Conservation (phyloP, 2,888 invertebrate genomes). For the Petrophora chlorosata region DNA sequence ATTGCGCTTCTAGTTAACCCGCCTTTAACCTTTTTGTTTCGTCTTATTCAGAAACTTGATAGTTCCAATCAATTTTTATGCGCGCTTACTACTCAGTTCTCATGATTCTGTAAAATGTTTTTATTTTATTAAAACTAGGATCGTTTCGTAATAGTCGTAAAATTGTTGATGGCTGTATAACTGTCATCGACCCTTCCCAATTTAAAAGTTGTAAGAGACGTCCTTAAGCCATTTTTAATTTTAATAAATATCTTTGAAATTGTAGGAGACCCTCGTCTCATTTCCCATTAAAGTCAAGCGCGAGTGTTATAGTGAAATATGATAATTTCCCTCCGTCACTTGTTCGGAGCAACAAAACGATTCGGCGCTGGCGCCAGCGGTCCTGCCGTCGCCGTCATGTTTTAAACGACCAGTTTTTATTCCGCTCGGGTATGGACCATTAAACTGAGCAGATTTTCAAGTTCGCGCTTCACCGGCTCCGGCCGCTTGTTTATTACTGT, state of each 20-base stretch:
- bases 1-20: constrained; percentile 36
- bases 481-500: constrained; percentile 38
- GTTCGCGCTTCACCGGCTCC: constrained; percentile 46
- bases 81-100: not conserved
- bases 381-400: constrained; percentile 57
- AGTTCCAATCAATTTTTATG: not conserved
- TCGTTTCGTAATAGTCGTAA: constrained; percentile 39
- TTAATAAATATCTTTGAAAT: constrained; percentile 47
- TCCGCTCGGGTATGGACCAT: constrained; percentile 64
- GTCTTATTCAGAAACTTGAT: constrained; percentile 3
- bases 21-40: constrained; percentile 8
- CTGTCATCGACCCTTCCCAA: constrained; percentile 41
- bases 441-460: constrained; percentile 64
- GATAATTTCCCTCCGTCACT: constrained; percentile 64
- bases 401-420: constrained; percentile 71
- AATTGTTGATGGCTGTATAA: constrained; percentile 41
- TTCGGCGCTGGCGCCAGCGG: constrained; percentile 66
- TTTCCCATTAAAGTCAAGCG: constrained; percentile 61
- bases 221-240: constrained; percentile 48
- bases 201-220: constrained; percentile 32
- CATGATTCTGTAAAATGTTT: constrained; percentile 1
- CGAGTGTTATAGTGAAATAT: constrained; percentile 72
- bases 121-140: constrained; percentile 17
- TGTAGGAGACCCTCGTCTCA: constrained; percentile 40
- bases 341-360: constrained; percentile 54